Conservation (phyloP, 2,113 vertebrate genomes). For the pig (Sus scrofa) region T2T-Sscrofa CM000830.6:115217501-115218000, state of each 20-base stretch:
- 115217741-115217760: background rate
- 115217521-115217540: background rate
- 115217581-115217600: background rate
- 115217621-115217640: background rate
- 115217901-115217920: conserved; percentile 64
- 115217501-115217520: background rate
- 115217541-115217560: background rate
- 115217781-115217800: conserved; percentile 68
- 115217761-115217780: background rate
- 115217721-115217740: background rate
- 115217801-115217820: conserved; percentile 53
- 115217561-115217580: background rate
- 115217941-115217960: conserved; percentile 34
- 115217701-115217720: background rate
- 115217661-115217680: background rate
- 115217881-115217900: conserved; percentile 61
- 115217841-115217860: background rate
- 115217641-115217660: background rate
- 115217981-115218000: conserved; percentile 33
- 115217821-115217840: background rate
- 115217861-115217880: background rate
- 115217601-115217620: background rate
- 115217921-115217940: conserved; percentile 53
- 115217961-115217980: background rate
- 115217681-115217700: background rate